Conservation (phyloP, 1,140 invertebrate species). For the Himalopsyche phryganea region DNA sequence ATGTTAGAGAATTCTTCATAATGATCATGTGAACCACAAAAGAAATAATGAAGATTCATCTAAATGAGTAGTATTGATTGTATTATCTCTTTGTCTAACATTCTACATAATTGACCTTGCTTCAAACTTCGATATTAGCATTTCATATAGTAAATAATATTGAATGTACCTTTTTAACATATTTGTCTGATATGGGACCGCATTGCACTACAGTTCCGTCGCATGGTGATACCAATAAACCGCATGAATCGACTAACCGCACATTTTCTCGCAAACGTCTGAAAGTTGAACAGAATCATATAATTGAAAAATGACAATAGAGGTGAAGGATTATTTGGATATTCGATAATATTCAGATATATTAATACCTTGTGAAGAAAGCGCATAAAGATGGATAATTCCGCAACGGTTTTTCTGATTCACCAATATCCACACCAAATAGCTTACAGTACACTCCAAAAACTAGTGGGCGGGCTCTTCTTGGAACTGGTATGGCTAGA, state of each 20-base stretch:
- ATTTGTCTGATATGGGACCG: slow-evolving; percentile 67
- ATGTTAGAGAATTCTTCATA: too few relatives aligned
- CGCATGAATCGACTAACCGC: slow-evolving; percentile 63
- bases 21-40: too few relatives aligned
- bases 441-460: slow-evolving; percentile 64
- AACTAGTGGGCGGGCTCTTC: slow-evolving; percentile 62
- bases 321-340: too few relatives aligned
- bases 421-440: slow-evolving; percentile 76
- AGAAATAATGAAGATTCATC: too few relatives aligned
- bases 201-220: slow-evolving; percentile 80
- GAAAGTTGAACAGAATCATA: too few relatives aligned
- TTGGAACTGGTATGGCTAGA: slow-evolving; percentile 62
- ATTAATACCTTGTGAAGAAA: slow-evolving; percentile 76
- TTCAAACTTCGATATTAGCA: too few relatives aligned
- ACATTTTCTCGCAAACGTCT: slow-evolving; percentile 62
- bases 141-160: slow-evolving; percentile 20
- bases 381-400: slow-evolving; percentile 61
- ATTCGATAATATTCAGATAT: too few relatives aligned
- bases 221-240: slow-evolving; percentile 73
- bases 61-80: too few relatives aligned
- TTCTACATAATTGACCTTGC: too few relatives aligned
- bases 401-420: slow-evolving; percentile 61
- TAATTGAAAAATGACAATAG: too few relatives aligned
- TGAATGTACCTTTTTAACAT: slow-evolving; percentile 65
- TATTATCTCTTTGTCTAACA: too few relatives aligned